Evolutionary conservation across 2,888 invertebrate species (phyloP), one percentile per base, ranked within the genome.

Genomic region (Temnothorax ravouxi): DNA sequence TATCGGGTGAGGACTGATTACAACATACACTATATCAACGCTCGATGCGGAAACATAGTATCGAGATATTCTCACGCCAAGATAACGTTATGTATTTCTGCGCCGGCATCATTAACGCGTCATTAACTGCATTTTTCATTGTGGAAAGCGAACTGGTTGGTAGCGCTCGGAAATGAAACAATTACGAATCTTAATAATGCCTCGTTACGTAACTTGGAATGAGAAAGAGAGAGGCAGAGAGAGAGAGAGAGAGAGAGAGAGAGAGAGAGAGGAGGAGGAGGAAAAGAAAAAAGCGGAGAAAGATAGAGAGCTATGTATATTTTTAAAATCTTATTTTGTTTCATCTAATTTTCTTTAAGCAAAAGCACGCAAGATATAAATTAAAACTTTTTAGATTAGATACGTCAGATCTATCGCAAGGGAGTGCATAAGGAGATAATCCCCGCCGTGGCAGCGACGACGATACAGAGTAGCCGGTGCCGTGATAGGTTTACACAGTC

Each of bases 41-140:
- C 50, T 76, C n/a, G 11, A 62, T 11, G 52, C 52, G 64, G 34
- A 50, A 76, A 76, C 52, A 13, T 41, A 52, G 38, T 38, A 38
- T 66, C 15, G n/a, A 76, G 50, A 76, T 67, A 76, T 52, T 77
- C 67, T 77, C 76, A 67, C 76, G 52, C n/a, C 8, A 9, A 38
- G 69, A 64, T 67, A 77, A 52, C 76, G 4, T 18, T 34, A 34
- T n/a, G 13, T 29, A 21, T 38, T 64, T 50, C 76, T 66, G 38
- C 6, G 15, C 38, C 25, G 9, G 21, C 47, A 6, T 47, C 25
- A 47, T 21, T 62, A 44, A 74, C 18, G 54, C 54, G 50, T 44
- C 59, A 29, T 74, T 74, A 44, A 13, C 74, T 59, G 21, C 71
- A 54, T 74, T 75, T 47, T 50, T 21, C 29, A n/a, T 47, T 3